Conservation (phyloP, 2,888 invertebrate genomes). For the Lucinisca nassula region DNA sequence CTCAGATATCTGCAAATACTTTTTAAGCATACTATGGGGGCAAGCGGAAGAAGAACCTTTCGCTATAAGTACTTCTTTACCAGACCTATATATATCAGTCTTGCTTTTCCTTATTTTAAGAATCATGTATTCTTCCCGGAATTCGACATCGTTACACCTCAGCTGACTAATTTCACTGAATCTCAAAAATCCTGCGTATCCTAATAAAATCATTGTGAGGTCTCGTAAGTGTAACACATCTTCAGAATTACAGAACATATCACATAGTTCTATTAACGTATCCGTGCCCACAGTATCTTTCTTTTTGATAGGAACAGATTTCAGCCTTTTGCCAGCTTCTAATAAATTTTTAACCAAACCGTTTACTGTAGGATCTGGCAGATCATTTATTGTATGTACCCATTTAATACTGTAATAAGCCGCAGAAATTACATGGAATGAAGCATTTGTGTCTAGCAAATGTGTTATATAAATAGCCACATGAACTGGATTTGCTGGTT, state of each 20-base stretch:
- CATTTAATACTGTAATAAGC: slow-evolving; percentile 40
- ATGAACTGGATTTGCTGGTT: slow-evolving; percentile 13
- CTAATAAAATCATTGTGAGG: slow-evolving; percentile 24
- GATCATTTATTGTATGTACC: slow-evolving; percentile 38
- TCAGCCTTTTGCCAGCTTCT: slow-evolving; percentile 23
- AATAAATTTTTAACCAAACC: slow-evolving; percentile 16
- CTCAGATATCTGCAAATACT: too few species aligned
- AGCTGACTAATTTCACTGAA: slow-evolving; percentile 9
- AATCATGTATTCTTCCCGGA: slow-evolving; percentile 7
- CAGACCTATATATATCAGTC: slow-evolving; percentile 35
- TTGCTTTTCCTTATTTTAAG: slow-evolving; percentile 27
- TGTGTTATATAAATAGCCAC: slow-evolving; percentile 17
- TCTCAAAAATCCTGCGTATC: slow-evolving; percentile 31
- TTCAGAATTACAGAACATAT: not conserved
- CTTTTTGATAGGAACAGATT: slow-evolving; percentile 16
- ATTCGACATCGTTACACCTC: slow-evolving; percentile 20
- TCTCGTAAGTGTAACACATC: slow-evolving; percentile 34
- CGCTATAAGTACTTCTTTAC: slow-evolving; percentile 29
- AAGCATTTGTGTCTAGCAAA: not conserved
- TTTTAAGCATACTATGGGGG: slow-evolving; percentile 22
- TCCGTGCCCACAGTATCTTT: slow-evolving; percentile 10
- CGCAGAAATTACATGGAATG: not conserved
- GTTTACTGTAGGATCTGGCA: slow-evolving; percentile 31
- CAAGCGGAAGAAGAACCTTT: slow-evolving; percentile 38
- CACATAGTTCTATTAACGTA: not conserved